Base-by-base conservation (phyloP, 2,113 vertebrate species). In the Cyanoramphus novaezelandiae region DNA sequence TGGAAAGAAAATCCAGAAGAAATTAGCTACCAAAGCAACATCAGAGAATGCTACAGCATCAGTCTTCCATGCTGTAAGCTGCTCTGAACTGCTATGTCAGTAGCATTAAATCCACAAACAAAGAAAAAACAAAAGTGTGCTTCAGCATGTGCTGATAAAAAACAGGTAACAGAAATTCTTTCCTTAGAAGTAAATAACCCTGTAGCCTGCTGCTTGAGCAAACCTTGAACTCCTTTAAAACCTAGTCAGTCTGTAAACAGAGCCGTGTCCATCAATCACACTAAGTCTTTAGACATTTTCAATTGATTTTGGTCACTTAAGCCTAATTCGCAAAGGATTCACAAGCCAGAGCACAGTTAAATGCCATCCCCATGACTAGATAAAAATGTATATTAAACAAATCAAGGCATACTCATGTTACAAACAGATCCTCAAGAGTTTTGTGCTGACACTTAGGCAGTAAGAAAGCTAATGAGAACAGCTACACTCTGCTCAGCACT, bases 361-460 rank as follows among this genome's bases (percentile, higher is more conserved):
- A 92, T 76, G 44, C 24, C 31, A 65, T 76, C 44, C 76, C 81
- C n/a, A 65, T 0, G 6, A 82, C 0, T 69, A 41, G 35, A 93
- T 95, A 92, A 87, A 88, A 95, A 89, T 2, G 11, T 91, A 12
- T 84, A 92, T 82, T 91, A 87, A 92, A 93, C 72, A 94, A 86
- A 90, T 69, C 80, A 92, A 89, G 62, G 84, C 53, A 87, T 57
- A 79, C 37, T 95, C 49, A 69, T 69, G 77, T 81, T 85, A 74
- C 68, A 86, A 93, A 88, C 41, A 77, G 16, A 43, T 83, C 44
- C 88, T 93, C 76, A 39, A 64, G 86, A 91, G 80, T 83, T 93
- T 86, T 92, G 62, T 78, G 69, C 84, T 82, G 92, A 82, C 69
- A 72, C 49, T 89, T 64, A 18, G 47, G 86, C 44, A 88, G 49